Conservation (phyloP, 2,113 vertebrate genomes). For the Burhinus bistriatus region DNA sequence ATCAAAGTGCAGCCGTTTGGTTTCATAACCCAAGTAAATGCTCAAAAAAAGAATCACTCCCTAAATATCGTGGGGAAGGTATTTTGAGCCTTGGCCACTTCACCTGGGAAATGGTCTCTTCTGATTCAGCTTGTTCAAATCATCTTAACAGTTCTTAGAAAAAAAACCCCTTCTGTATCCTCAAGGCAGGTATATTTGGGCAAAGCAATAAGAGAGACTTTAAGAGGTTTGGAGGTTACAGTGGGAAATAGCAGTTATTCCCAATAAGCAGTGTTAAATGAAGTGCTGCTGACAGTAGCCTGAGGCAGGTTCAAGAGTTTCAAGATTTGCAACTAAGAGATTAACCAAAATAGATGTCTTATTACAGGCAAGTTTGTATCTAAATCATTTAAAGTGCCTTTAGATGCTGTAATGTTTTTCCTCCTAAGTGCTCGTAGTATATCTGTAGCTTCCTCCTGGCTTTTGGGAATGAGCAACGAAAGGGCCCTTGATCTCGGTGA, state of each 20-base stretch:
- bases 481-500: not conserved
- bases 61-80: not conserved
- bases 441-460: slow-evolving; percentile 5
- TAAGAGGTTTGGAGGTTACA: slow-evolving; percentile 66
- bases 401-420: slow-evolving; percentile 53
- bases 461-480: not conserved
- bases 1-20: not conserved
- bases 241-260: slow-evolving; percentile 65
- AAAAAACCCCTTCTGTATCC: slow-evolving; percentile 28
- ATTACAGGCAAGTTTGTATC: slow-evolving; percentile 66
- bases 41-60: not conserved
- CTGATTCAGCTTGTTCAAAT: slow-evolving; percentile 55
- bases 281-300: slow-evolving; percentile 71
- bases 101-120: not conserved
- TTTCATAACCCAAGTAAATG: not conserved
- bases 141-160: slow-evolving; percentile 1
- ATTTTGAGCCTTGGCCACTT: not conserved
- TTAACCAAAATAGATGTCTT: slow-evolving; percentile 73
- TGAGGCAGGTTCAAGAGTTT: slow-evolving; percentile 69
- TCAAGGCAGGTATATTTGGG: slow-evolving; percentile 67
- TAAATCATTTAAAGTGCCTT: slow-evolving; percentile 70
- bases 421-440: not conserved
- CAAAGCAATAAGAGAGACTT: slow-evolving; percentile 55
- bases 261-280: slow-evolving; percentile 69
- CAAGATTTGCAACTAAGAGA: slow-evolving; percentile 69